Evolutionary conservation across 2,888 invertebrate genomes (phyloP).

Genomic region (Sarcophaga subvicina): DNA sequence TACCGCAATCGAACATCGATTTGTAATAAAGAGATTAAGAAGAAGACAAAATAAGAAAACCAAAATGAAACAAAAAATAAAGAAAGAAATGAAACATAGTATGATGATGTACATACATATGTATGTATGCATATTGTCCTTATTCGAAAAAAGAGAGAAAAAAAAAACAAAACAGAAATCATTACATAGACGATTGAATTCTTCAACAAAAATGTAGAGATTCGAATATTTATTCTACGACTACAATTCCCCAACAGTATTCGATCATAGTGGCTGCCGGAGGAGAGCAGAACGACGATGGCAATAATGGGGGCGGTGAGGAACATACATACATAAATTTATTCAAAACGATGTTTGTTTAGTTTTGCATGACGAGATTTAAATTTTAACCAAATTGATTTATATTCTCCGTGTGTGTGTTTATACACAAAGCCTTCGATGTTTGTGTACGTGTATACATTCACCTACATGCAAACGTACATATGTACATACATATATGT

Average conservation of each 20-base stretch:
- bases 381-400: constrained; percentile 43
- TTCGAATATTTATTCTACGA: constrained; percentile 27
- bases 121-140: background rate
- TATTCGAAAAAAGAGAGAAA: no score
- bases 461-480: background rate
- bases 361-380: constrained; percentile 45
- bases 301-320: background rate
- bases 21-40: no score
- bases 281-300: background rate
- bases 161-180: background rate
- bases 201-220: background rate
- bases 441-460: background rate
- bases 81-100: no score
- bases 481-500: background rate
- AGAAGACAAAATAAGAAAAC: no score
- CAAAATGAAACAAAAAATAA: no score
- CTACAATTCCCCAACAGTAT: constrained; percentile 19
- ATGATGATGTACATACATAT: background rate
- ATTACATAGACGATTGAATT: constrained; percentile 10
- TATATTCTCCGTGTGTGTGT: constrained; percentile 10
- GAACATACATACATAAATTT: constrained; percentile 20
- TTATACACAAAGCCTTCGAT: background rate
- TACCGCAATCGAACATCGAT: no score
- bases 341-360: constrained; percentile 38
- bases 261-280: background rate